phyloP scores from a whole-genome alignment of 2,888 invertebrate species.

The Limnephilus auricula region DNA sequence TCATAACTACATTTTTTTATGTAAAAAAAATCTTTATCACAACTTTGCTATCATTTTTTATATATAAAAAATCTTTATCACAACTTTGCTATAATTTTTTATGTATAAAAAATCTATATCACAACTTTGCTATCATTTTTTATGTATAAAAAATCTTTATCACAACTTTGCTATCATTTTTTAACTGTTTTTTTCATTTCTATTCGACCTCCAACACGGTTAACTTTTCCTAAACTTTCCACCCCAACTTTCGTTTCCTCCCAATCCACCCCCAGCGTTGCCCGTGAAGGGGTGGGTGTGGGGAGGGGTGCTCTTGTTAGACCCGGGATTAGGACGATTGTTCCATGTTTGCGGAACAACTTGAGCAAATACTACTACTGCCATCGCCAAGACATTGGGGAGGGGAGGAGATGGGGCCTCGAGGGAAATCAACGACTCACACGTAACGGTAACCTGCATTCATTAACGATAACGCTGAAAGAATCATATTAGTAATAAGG shows the following conservation, averaged over 20 bases:
- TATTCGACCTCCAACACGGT: conserved; percentile 14
- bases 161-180: not conserved
- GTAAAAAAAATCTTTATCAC: not conserved
- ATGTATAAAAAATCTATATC: not conserved
- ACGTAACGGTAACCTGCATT: conserved; percentile 37
- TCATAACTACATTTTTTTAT: too few relatives aligned
- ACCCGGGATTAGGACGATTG: conserved; percentile 40
- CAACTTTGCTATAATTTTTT: not conserved
- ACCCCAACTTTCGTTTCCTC: not conserved
- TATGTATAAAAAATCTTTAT: not conserved
- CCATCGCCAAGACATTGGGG: conserved; percentile 25
- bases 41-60: not conserved
- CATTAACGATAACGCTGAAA: conserved; percentile 13
- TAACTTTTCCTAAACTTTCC: conserved; percentile 2
- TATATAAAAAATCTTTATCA: not conserved
- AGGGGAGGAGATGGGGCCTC: not conserved
- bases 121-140: not conserved
- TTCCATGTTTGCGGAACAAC: conserved; percentile 47
- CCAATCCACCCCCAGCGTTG: not conserved
- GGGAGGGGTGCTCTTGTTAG: conserved; percentile 26
- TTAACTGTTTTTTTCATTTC: not conserved
- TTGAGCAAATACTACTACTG: conserved; percentile 35
- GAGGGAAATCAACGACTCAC: conserved; percentile 36
- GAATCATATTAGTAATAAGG: not conserved
- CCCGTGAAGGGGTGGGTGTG: not conserved